Evolutionary conservation across 1,140 invertebrate species (phyloP).

Genomic region (Teleopsis dalmanni): DNA sequence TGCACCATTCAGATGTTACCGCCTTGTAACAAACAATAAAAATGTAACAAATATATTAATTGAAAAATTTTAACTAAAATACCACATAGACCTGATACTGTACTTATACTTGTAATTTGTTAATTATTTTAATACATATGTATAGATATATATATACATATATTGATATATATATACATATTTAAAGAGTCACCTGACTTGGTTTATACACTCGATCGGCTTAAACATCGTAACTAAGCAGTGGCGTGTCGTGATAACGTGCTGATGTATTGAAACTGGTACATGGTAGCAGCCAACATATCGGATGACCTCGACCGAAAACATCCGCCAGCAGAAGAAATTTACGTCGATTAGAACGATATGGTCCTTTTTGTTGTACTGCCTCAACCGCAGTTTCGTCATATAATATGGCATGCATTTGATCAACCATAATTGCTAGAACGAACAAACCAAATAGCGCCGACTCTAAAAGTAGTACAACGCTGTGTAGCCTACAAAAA

Average conservation of each 20-base stretch:
- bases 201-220: too few species aligned
- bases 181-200: too few species aligned
- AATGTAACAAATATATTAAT: too few species aligned
- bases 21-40: too few species aligned
- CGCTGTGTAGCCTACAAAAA: slow-evolving; percentile 70
- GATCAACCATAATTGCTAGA: slow-evolving; percentile 80
- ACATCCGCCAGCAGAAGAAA: slow-evolving; percentile 68
- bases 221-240: slow-evolving; percentile 54
- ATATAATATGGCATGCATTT: slow-evolving; percentile 74
- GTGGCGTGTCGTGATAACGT: slow-evolving; percentile 49
- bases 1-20: too few species aligned
- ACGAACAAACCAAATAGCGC: slow-evolving; percentile 85
- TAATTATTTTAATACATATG: too few species aligned
- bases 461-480: slow-evolving; percentile 76
- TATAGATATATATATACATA: too few species aligned
- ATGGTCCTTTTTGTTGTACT: slow-evolving; percentile 60
- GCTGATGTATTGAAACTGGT: slow-evolving; percentile 47
- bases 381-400: slow-evolving; percentile 68
- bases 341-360: slow-evolving; percentile 58
- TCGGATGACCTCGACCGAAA: slow-evolving; percentile 65
- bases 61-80: too few species aligned
- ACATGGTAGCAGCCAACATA: slow-evolving; percentile 59
- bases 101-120: too few species aligned
- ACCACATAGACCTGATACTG: too few species aligned
- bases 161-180: too few species aligned